A percentile compares a stretch with the other conserved stretches of the same genome.
Conservation (phyloP, 1,140 invertebrate genomes). For the Paraescarpia echinospica region DNA sequence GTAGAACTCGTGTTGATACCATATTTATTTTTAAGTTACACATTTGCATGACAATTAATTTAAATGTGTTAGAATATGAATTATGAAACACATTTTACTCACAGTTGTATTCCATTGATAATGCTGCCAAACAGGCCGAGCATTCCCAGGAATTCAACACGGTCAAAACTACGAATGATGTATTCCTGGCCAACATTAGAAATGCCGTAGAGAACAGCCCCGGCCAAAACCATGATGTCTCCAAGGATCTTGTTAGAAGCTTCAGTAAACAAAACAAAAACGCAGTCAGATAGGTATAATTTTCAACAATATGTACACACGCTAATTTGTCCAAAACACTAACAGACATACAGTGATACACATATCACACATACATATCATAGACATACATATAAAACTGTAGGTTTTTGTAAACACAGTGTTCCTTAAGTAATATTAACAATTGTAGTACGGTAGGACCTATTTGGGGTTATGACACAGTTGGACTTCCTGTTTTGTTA, state of each 20-base stretch:
- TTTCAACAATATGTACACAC: neutral
- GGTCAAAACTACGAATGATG: constrained; percentile 76
- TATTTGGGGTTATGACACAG: too few relatives aligned
- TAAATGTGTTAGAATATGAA: neutral
- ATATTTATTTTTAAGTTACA: too few relatives aligned
- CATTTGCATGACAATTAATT: neutral
- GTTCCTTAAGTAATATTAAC: too few relatives aligned
- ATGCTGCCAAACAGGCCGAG: constrained; percentile 81
- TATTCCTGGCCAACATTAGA: constrained; percentile 66
- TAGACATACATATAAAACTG: too few relatives aligned
- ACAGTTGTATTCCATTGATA: constrained; percentile 78
- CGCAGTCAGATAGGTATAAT: neutral
- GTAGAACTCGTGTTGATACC: too few relatives aligned
- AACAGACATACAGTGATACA: too few relatives aligned
- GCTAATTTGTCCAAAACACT: neutral
- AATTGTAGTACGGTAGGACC: too few relatives aligned
- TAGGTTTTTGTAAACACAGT: too few relatives aligned
- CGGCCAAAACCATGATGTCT: constrained; percentile 77
- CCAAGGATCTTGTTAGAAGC: constrained; percentile 71
- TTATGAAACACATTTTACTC: constrained; percentile 50
- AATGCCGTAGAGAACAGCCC: constrained; percentile 75
- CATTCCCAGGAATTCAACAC: constrained; percentile 82
- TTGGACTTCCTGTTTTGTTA: too few relatives aligned
- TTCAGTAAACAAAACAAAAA: neutral
- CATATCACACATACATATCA: neutral